Base-by-base conservation (phyloP, 1,140 invertebrate genomes). In the Tribolium madens region DNA sequence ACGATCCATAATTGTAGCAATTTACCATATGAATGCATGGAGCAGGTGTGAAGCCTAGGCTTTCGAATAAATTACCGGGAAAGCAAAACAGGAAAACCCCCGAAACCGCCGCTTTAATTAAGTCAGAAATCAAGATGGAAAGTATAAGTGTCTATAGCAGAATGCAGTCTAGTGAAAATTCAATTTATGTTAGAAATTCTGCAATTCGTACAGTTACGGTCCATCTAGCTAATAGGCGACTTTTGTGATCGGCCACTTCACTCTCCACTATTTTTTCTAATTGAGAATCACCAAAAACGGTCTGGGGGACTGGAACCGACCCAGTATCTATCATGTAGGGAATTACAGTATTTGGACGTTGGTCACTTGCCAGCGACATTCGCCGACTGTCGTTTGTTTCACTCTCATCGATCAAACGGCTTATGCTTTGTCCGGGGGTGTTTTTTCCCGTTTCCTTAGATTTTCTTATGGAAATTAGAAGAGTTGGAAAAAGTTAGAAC, bases 151-250 rank as follows among this genome's bases (percentile, higher is more conserved):
- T 81, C 79, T 50, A 53, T 50, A 31, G 14, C 80, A 80, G 79
- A 70, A 76, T 60, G 75, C 81, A 79, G 52, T 82, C 79, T 82
- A 82, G 79, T 80, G 81, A 82, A 82, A 82, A 82, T 82, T 82
- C 81, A 80, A 82, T 82, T 82, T 82, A 82, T 80, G 79, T 82
- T 82, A 73, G 81, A 82, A 82, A 82, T 82, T 82, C 81, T 77
- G 81, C 81, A 80, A 82, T 80, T 82, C 76, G 72, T 78, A 76
- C 76, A 50, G 75, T 79, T 77, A 73, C 81, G 78, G 75, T 82
- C 79, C 79, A 82, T 82, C 81, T 80, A 77, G 75, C 81, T 80
- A 80, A 82, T 77, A 57, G 57, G 75, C 73, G 76, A 73, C 47
- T 74, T 73, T 71, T 33, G n/a, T 73, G 74, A 36, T 36, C 14